phyloP scores from a whole-genome alignment of 1,140 invertebrate species.

The Sesamia nonagrioides region DNA sequence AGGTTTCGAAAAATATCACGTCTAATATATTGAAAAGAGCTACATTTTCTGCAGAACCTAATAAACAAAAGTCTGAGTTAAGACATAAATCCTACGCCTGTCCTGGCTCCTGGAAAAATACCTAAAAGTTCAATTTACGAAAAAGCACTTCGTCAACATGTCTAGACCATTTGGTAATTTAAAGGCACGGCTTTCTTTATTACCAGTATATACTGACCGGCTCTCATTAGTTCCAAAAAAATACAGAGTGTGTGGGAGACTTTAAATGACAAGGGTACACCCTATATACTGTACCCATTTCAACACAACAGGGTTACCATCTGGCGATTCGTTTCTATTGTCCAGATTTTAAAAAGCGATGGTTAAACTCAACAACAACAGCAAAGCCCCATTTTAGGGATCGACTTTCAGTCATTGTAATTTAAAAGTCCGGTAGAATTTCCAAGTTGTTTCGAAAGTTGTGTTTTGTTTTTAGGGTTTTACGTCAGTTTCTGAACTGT shows the following conservation, averaged over 20 bases:
- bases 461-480: not conserved
- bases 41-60: not conserved
- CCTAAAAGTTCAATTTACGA: slow-evolving; percentile 32
- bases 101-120: not conserved
- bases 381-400: not conserved
- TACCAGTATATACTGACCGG: slow-evolving; percentile 14
- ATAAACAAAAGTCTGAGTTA: slow-evolving; percentile 1
- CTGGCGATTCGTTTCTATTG: slow-evolving; percentile 21
- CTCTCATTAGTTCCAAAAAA: slow-evolving; percentile 50
- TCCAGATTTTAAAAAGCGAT: slow-evolving; percentile 9
- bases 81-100: slow-evolving; percentile 12
- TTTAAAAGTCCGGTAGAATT: not conserved
- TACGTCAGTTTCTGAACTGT: not conserved
- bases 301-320: slow-evolving; percentile 29
- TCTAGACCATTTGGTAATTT: slow-evolving; percentile 43
- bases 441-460: not conserved
- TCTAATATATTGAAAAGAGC: not conserved
- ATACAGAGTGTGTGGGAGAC: slow-evolving; percentile 43
- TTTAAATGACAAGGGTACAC: slow-evolving; percentile 50
- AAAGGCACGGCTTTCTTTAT: slow-evolving; percentile 25
- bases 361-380: not conserved
- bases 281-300: slow-evolving; percentile 33
- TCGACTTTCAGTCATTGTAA: not conserved
- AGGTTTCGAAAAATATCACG: not conserved
- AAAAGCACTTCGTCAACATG: slow-evolving; percentile 34